A percentile compares a stretch with the other conserved stretches of the same genome.
Evolutionary conservation across 2,113 vertebrate species (phyloP).

Genomic region (Barbus barbus): DNA sequence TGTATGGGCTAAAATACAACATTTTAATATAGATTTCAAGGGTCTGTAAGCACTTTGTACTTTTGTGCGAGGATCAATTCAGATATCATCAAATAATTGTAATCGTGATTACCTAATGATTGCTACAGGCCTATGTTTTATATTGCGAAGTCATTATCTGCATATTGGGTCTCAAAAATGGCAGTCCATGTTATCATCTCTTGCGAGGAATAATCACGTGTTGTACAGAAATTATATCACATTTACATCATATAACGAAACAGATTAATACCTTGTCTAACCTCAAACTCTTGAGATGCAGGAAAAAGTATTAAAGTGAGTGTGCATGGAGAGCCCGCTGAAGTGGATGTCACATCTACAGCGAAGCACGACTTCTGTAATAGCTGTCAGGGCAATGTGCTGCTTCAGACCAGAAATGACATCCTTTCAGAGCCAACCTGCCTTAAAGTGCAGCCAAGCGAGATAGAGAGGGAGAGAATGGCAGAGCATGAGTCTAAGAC

Average conservation of each 20-base stretch:
- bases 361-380: slow-evolving; percentile 44
- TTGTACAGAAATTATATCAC: neutral
- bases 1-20: no score
- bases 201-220: neutral
- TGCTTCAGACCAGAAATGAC: slow-evolving; percentile 62
- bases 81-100: neutral
- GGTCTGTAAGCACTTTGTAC: neutral
- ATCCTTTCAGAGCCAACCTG: slow-evolving; percentile 60
- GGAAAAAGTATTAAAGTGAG: slow-evolving; percentile 21
- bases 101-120: neutral
- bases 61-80: neutral
- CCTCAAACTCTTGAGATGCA: slow-evolving; percentile 9
- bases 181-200: neutral
- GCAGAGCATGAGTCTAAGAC: slow-evolving; percentile 40
- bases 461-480: slow-evolving; percentile 54
- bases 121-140: neutral
- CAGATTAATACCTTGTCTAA: neutral
- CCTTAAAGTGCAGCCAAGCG: slow-evolving; percentile 59
- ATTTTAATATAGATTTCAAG: neutral
- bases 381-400: slow-evolving; percentile 56
- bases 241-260: neutral
- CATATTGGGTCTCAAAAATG: neutral
- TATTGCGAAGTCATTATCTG: neutral
- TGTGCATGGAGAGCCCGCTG: neutral
- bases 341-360: slow-evolving; percentile 39